Evolutionary conservation across 2,113 vertebrate species (phyloP).

Genomic region (Bolborhynchus lineola): DNA sequence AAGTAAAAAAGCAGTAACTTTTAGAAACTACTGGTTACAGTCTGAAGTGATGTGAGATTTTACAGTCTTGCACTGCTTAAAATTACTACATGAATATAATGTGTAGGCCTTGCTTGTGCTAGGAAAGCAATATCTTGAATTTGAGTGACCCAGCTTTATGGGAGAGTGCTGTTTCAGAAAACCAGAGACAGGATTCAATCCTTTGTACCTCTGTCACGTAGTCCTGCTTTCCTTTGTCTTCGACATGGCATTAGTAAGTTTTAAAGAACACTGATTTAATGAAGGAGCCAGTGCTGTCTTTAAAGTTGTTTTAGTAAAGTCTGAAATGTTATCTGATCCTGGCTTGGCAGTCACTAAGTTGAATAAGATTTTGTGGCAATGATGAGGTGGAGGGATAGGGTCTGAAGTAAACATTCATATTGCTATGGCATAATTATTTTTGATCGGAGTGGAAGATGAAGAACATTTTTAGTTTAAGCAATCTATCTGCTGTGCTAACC

Average conservation of each 20-base stretch:
- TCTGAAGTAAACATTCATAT: not conserved
- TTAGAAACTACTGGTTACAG: not conserved
- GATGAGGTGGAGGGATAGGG: not conserved
- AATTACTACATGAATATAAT: not conserved
- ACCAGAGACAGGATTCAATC: not conserved
- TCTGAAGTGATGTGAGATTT: fast-evolving
- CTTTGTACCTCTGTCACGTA: not conserved
- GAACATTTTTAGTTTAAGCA: not conserved
- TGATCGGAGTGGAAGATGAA: not conserved
- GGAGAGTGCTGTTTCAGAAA: not conserved
- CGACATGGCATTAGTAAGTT: not conserved
- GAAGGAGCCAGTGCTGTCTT: not conserved
- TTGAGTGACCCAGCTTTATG: not conserved
- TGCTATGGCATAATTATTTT: not conserved
- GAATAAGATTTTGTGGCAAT: not conserved
- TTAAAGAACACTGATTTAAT: not conserved
- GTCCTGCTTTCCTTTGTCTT: not conserved
- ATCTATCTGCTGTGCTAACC: not conserved
- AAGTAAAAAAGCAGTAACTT: not conserved
- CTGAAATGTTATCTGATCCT: not conserved
- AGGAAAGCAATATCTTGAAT: not conserved
- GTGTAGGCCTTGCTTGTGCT: not conserved
- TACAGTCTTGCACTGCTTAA: not conserved
- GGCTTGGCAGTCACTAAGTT: not conserved
- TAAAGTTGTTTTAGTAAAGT: not conserved